These are phyloP conservation scores for Apodemia duryi DNA, from an alignment of 2,888 invertebrate species.

Conservation along the genomic window DNA sequence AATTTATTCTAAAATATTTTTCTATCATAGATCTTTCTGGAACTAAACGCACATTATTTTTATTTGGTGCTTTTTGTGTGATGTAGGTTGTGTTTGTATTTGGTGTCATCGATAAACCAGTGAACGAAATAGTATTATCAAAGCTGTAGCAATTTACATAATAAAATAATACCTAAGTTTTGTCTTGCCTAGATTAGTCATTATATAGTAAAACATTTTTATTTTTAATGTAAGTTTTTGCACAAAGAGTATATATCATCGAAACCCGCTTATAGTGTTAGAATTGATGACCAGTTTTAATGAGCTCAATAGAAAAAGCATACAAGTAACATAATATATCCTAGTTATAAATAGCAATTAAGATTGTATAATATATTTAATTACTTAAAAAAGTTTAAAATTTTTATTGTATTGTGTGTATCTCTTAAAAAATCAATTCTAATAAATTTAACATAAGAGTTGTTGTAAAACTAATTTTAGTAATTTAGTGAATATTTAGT, in stretches of 20 bases:
- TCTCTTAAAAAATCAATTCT: not conserved
- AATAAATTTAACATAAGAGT: not conserved
- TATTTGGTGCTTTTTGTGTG: constrained; percentile 40
- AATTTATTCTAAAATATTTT: too few relatives aligned
- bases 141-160: not conserved
- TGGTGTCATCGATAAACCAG: constrained; percentile 18
- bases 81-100: constrained; percentile 47
- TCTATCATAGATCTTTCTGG: not conserved
- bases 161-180: constrained; percentile 8
- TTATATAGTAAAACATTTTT: not conserved
- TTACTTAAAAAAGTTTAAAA: not conserved
- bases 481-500: not conserved
- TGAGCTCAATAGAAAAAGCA: not conserved
- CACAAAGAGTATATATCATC: not conserved
- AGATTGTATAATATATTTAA: not conserved
- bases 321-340: not conserved
- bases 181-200: not conserved
- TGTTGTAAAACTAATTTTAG: not conserved
- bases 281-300: not conserved
- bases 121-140: constrained; percentile 21
- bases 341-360: not conserved
- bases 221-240: not conserved
- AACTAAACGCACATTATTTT: constrained; percentile 17
- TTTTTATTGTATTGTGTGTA: not conserved
- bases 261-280: not conserved